phyloP scores from a whole-genome alignment of 2,888 invertebrate genomes.

The Eristalis intricaria region DNA sequence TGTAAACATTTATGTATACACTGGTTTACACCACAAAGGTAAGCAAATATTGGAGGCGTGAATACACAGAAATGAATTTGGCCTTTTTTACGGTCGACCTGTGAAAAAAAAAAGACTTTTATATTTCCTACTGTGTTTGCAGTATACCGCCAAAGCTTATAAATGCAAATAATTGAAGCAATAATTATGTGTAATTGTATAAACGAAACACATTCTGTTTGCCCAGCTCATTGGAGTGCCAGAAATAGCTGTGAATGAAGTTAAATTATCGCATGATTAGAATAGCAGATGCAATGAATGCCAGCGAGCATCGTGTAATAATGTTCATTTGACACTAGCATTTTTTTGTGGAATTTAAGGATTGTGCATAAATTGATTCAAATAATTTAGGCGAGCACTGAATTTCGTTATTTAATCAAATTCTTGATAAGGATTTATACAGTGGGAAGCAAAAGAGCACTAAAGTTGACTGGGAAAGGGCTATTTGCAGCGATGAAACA shows the following conservation, averaged over 20 bases:
- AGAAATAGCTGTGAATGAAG: not conserved
- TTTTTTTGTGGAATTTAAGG: too few relatives aligned
- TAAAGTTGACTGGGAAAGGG: too few relatives aligned
- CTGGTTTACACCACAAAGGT: conserved; percentile 39
- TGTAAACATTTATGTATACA: conserved; percentile 51
- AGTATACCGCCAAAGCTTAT: conserved; percentile 24
- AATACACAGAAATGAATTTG: conserved; percentile 23
- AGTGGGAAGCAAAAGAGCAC: not conserved
- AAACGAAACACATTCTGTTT: conserved; percentile 5
- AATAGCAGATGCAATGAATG: not conserved
- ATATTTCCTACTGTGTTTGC: not conserved
- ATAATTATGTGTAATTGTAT: conserved; percentile 20
- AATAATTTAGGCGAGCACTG: too few relatives aligned
- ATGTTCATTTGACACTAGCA: not conserved
- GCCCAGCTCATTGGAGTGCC: not conserved
- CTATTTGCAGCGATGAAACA: too few relatives aligned
- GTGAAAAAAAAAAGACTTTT: conserved; percentile 33
- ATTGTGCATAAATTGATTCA: too few relatives aligned
- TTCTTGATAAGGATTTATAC: not conserved
- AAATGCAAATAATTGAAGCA: conserved; percentile 39
- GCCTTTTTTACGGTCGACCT: conserved; percentile 29
- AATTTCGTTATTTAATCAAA: too few relatives aligned
- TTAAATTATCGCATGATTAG: not conserved
- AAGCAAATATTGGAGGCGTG: conserved; percentile 35
- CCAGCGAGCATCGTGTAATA: not conserved